These are phyloP conservation scores for Uloborus plumipes DNA, from an alignment of 2,888 invertebrate genomes.

Conservation along the genomic window DNA sequence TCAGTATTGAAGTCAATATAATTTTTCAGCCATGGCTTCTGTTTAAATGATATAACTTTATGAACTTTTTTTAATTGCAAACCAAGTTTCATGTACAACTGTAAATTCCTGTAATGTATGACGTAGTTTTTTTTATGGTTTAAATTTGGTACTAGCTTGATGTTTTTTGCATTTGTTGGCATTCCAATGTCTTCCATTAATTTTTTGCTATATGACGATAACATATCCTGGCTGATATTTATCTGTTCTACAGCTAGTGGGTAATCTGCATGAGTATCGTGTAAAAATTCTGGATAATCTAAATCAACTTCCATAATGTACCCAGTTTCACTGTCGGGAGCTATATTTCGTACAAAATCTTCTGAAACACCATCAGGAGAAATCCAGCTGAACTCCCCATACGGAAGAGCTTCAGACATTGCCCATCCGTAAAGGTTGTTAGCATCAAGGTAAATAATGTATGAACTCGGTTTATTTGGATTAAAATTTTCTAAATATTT, in stretches of 20 bases:
- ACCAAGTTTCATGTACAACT: slow-evolving; percentile 68
- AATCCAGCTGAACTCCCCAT: neutral
- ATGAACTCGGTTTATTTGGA: neutral
- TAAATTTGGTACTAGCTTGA: slow-evolving; percentile 8
- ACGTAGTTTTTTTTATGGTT: slow-evolving; percentile 67
- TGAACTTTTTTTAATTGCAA: slow-evolving; percentile 2
- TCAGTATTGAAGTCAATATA: slow-evolving; percentile 12
- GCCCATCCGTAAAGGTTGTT: neutral
- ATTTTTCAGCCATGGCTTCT: slow-evolving; percentile 2
- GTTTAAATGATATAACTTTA: neutral
- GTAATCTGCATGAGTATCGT: neutral
- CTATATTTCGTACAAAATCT: neutral
- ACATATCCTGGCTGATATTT: too few species aligned
- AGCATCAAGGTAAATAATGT: neutral
- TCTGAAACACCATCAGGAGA: neutral
- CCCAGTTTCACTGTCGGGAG: neutral
- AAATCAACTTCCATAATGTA: neutral
- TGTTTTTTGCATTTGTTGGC: neutral
- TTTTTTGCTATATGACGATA: too few species aligned
- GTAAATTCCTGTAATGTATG: slow-evolving; percentile 70
- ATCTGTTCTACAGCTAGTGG: too few species aligned
- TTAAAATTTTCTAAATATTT: neutral
- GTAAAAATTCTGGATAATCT: neutral
- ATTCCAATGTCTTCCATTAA: neutral
- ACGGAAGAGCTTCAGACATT: neutral